phyloP scores from a whole-genome alignment of 2,113 vertebrate genomes.

The Pyxicephalus adspersus region DNA sequence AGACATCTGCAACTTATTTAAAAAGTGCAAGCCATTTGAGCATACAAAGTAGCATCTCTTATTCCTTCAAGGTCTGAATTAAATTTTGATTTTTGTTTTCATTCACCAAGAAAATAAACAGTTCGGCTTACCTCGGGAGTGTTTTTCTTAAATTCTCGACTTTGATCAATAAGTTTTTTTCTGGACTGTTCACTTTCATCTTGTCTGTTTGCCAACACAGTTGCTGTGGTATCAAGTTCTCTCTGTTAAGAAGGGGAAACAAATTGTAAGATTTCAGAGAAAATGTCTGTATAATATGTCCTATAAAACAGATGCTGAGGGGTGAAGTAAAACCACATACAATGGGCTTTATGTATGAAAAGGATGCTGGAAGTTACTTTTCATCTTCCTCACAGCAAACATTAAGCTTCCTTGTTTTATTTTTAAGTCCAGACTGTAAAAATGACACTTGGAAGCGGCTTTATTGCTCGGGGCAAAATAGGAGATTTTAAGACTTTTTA shows the following conservation, averaged over 20 bases:
- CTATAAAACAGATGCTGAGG: neutral
- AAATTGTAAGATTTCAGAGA: neutral
- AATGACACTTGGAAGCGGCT: no score
- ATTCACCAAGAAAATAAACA: neutral
- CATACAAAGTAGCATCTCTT: no score
- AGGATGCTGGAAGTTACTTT: no score
- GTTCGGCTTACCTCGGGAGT: slow-evolving; percentile 91
- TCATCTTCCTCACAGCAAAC: neutral
- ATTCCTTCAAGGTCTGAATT: no score
- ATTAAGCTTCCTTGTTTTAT: no score
- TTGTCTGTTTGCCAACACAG: slow-evolving; percentile 96
- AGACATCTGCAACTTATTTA: no score
- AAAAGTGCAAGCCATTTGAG: no score
- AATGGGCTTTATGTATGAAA: no score
- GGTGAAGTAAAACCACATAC: slow-evolving; percentile 5
- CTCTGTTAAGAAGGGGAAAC: slow-evolving; percentile 73
- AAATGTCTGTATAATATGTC: neutral
- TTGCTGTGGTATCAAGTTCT: slow-evolving; percentile 96
- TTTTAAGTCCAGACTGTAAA: no score
- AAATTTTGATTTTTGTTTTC: no score
- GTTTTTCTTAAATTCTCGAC: slow-evolving; percentile 99
- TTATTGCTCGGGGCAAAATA: no score
- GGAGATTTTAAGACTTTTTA: no score
- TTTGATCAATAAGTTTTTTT: slow-evolving; percentile 98
- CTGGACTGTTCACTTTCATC: slow-evolving; percentile 98